These are phyloP conservation scores for Bujurquina vittata DNA, from an alignment of 2,113 vertebrate genomes.

Conservation along the genomic window DNA sequence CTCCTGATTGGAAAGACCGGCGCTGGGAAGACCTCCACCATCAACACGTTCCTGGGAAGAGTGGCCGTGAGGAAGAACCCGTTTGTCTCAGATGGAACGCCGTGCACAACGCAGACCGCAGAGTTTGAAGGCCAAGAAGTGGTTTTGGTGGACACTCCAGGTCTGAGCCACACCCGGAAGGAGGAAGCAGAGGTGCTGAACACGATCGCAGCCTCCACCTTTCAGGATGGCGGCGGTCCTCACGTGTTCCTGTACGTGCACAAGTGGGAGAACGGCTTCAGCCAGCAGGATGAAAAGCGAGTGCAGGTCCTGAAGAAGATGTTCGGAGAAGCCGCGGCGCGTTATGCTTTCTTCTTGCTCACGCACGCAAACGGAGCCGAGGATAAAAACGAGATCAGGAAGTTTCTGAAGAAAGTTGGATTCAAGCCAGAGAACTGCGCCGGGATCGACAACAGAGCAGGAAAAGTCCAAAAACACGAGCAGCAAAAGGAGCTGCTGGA, in stretches of 20 bases:
- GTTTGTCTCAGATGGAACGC: neutral
- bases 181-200: neutral
- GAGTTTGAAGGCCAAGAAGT: neutral
- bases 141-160: neutral
- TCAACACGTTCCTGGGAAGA: accelerated
- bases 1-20: neutral
- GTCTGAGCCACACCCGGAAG: neutral
- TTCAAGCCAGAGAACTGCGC: neutral
- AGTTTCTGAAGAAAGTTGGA: neutral
- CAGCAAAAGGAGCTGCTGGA: too few relatives aligned
- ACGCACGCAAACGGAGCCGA: neutral
- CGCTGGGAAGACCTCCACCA: neutral
- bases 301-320: accelerated
- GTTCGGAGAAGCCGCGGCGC: neutral
- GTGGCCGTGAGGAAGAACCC: neutral
- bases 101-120: accelerated
- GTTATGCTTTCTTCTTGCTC: neutral
- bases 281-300: neutral
- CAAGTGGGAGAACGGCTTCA: neutral
- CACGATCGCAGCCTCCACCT: accelerated
- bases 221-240: neutral
- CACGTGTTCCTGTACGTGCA: slow-evolving; percentile 5
- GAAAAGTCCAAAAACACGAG: neutral
- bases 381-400: neutral
- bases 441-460: neutral